These are phyloP conservation scores for Condylura cristata DNA, from an alignment of 2,113 vertebrate species.

Conservation along the genomic window DNA sequence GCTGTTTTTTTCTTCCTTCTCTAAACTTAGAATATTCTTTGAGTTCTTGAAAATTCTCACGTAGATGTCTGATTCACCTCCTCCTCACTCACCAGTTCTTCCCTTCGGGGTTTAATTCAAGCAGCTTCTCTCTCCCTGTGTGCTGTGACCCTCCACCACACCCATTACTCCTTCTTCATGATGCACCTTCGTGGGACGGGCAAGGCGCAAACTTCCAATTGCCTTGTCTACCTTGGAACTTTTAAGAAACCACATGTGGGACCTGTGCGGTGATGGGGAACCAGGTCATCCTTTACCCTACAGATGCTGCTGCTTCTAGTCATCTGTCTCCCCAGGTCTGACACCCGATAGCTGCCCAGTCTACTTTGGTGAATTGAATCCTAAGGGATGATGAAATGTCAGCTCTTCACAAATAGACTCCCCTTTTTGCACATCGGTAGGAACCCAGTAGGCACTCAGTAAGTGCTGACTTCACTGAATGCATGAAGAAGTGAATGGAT, in stretches of 20 bases:
- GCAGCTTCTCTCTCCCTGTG: background rate
- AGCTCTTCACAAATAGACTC: too few relatives aligned
- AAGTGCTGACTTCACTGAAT: accelerated
- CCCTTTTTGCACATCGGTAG: background rate
- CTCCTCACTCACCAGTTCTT: background rate
- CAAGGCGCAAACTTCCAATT: accelerated
- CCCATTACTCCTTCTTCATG: background rate
- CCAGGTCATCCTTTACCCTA: accelerated
- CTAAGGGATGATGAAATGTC: background rate
- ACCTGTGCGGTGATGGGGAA: background rate
- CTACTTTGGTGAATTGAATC: background rate
- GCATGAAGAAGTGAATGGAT: background rate
- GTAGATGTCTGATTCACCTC: slow-evolving; percentile 30
- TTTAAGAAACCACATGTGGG: background rate
- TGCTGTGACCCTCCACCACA: accelerated
- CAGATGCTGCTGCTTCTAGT: accelerated
- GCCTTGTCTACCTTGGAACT: background rate
- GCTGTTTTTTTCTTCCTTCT: background rate
- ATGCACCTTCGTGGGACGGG: background rate
- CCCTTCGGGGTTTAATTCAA: background rate
- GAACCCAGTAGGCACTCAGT: background rate
- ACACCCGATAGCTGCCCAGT: background rate
- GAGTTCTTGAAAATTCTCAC: slow-evolving; percentile 49
- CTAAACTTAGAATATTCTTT: slow-evolving; percentile 59
- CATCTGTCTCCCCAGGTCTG: background rate